These are phyloP conservation scores for Caenorhabditis inopinata DNA, from an alignment of 1,140 invertebrate species.

Conservation along the genomic window DNA sequence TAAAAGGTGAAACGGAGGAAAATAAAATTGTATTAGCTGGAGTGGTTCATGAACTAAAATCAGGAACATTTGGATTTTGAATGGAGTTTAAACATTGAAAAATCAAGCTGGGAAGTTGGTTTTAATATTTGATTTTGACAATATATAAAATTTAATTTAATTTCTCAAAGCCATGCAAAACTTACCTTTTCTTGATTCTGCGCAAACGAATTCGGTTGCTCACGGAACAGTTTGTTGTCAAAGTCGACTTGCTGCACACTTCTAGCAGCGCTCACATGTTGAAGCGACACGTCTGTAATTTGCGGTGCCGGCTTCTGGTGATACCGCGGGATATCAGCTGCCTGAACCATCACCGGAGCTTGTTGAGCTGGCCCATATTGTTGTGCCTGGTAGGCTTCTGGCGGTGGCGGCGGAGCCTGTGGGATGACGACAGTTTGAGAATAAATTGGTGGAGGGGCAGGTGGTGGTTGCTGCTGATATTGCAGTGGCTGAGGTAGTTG, in stretches of 20 bases:
- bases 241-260: slow-evolving; percentile 14
- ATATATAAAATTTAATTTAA: no score
- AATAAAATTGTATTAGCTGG: no score
- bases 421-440: slow-evolving; percentile 11
- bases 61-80: no score
- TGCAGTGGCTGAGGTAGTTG: slow-evolving; percentile 16
- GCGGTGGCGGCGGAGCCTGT: slow-evolving; percentile 25
- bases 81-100: no score
- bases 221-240: slow-evolving; percentile 12
- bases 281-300: neutral
- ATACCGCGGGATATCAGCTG: slow-evolving; percentile 26
- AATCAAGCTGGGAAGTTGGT: no score
- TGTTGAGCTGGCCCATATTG: neutral
- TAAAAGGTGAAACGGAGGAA: no score
- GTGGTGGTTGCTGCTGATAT: slow-evolving; percentile 40
- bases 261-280: slow-evolving; percentile 25
- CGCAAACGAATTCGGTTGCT: slow-evolving; percentile 10
- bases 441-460: slow-evolving; percentile 40
- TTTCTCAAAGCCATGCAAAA: neutral
- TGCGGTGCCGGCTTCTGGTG: slow-evolving; percentile 31
- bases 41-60: no score
- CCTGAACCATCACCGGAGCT: neutral
- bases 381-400: slow-evolving; percentile 35
- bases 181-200: neutral
- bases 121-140: no score